Conservation (phyloP, 2,113 vertebrate species). For the Emberiza fucata region DNA sequence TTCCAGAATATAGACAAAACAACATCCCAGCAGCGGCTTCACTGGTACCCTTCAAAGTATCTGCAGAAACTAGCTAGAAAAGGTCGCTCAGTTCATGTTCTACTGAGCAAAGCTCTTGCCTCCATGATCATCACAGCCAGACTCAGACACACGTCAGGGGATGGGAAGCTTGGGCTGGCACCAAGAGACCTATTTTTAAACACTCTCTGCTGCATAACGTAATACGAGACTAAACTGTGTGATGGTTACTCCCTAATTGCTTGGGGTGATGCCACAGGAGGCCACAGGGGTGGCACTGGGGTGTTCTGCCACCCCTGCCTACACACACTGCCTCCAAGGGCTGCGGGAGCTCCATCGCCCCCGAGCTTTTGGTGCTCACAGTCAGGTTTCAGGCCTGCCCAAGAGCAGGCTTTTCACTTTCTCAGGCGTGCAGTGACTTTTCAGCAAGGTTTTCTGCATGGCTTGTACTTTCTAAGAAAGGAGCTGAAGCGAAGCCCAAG, state of each 20-base stretch:
- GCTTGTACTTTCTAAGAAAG: conserved; percentile 36
- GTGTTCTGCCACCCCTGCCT: background rate
- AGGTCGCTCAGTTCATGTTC: background rate
- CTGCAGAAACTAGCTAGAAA: background rate
- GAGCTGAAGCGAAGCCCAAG: background rate
- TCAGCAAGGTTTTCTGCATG: background rate
- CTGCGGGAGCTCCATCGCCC: accelerated
- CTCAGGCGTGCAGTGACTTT: background rate
- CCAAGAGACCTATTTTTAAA: background rate
- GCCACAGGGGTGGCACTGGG: background rate
- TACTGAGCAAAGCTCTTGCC: background rate
- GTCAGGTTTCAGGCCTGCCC: background rate
- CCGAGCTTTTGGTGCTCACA: accelerated
- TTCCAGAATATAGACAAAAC: background rate
- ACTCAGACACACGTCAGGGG: background rate
- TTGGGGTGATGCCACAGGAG: background rate
- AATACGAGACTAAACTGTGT: background rate
- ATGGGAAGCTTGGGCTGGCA: background rate
- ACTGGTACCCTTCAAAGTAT: background rate
- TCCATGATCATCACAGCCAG: accelerated
- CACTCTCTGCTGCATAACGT: background rate
- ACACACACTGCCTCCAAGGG: accelerated
- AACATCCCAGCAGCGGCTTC: background rate
- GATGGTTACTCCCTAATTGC: background rate
- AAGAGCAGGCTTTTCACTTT: background rate